phyloP scores from a whole-genome alignment of 2,113 vertebrate species.

The Scomber japonicus region DNA sequence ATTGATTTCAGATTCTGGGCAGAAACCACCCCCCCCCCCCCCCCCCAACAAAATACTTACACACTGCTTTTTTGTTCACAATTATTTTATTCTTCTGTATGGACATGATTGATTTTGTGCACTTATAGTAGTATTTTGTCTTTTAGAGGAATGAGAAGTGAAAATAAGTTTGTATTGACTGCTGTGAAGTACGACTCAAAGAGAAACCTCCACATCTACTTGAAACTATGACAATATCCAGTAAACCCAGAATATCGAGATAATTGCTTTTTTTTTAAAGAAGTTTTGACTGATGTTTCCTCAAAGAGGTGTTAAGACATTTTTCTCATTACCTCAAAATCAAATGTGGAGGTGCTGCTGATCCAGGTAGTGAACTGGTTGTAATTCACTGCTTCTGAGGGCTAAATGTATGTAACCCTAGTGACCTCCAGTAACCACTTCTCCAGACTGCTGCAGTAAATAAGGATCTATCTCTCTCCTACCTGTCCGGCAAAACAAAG shows the following conservation, averaged over 20 bases:
- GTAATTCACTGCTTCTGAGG: slow-evolving; percentile 33
- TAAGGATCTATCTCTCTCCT: neutral
- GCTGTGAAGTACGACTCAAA: neutral
- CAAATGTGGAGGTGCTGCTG: neutral
- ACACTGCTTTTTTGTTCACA: neutral
- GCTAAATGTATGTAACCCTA: slow-evolving; percentile 8
- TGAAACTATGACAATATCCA: neutral
- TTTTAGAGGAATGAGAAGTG: neutral
- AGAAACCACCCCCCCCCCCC: too few species aligned
- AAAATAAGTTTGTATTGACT: neutral
- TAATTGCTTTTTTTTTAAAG: too few species aligned
- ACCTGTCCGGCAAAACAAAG: slow-evolving; percentile 10
- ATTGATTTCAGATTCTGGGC: neutral
- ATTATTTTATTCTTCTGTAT: neutral
- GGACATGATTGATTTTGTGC: neutral
- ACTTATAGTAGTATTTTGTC: neutral
- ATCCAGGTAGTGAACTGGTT: slow-evolving; percentile 3
- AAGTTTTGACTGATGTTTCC: neutral
- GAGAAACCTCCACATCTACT: neutral
- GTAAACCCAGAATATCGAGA: neutral
- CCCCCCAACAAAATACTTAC: neutral
- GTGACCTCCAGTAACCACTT: neutral
- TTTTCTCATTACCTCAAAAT: neutral
- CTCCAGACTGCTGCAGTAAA: slow-evolving; percentile 21
- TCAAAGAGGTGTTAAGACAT: neutral